phyloP scores from a whole-genome alignment of 2,113 vertebrate genomes.

The Cairina moschata region DNA sequence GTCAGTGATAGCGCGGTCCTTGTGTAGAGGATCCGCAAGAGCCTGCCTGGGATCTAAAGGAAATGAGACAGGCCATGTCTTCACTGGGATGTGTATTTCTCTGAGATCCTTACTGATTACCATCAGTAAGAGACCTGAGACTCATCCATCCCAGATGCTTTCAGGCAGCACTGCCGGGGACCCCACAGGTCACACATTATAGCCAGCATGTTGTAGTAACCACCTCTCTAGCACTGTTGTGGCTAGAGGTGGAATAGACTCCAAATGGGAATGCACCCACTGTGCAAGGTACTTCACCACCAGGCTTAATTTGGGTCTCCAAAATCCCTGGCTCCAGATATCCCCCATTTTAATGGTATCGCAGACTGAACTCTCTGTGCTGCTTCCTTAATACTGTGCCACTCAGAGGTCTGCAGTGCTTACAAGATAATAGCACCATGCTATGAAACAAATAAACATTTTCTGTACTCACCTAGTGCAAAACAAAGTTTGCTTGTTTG shows the following conservation, averaged over 20 bases:
- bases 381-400: neutral
- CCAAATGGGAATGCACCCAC: too few relatives aligned
- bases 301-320: neutral
- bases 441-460: neutral
- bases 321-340: neutral
- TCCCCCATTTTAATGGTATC: neutral
- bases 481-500: neutral
- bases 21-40: neutral
- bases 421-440: rapidly evolving
- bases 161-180: neutral
- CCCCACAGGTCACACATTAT: neutral
- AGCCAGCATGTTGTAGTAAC: neutral
- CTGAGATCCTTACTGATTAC: neutral
- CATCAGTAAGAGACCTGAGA: neutral
- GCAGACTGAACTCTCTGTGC: neutral
- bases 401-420: neutral
- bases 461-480: neutral
- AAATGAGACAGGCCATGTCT: neutral
- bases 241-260: neutral
- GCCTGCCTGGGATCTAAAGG: neutral
- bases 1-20: neutral
- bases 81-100: neutral
- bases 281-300: neutral
- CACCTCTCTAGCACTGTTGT: neutral
- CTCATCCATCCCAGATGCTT: neutral